These are phyloP conservation scores for Puntigrus tetrazona DNA, from an alignment of 2,113 vertebrate species.

Conservation along the genomic window DNA sequence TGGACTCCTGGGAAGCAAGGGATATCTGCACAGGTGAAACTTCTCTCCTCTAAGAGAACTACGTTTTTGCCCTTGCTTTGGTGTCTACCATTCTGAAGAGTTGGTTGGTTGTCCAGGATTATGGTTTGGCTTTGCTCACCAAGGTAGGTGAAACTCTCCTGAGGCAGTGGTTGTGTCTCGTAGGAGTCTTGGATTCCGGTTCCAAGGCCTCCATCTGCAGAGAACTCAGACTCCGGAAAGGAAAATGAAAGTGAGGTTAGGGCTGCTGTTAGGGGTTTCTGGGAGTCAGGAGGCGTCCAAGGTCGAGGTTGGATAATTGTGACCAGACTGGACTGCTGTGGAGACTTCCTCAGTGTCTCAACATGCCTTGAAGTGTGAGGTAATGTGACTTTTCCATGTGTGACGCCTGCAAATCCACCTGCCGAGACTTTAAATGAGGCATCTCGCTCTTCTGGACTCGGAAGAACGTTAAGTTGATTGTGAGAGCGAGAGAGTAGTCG, in stretches of 20 bases:
- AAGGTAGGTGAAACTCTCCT: constrained; percentile 18
- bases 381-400: not conserved
- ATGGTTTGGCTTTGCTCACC: not conserved
- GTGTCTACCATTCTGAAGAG: not conserved
- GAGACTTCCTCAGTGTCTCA: not conserved
- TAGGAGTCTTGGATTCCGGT: constrained; percentile 27
- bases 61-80: constrained; percentile 11
- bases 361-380: not conserved
- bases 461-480: not conserved
- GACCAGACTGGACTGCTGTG: constrained; percentile 43
- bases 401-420: constrained; percentile 25
- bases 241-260: constrained; percentile 51
- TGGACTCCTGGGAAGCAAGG: constrained; percentile 71
- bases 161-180: not conserved
- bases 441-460: not conserved
- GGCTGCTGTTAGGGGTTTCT: constrained; percentile 53
- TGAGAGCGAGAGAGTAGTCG: not conserved
- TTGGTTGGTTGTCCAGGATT: not conserved
- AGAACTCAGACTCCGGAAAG: constrained; percentile 49
- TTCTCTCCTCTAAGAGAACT: not conserved
- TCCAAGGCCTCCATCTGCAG: constrained; percentile 36
- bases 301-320: constrained; percentile 42
- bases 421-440: not conserved
- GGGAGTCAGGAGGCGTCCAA: constrained; percentile 55
- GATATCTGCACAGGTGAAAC: constrained; percentile 48